Base-by-base conservation (phyloP, 1,140 invertebrate species). In the Ganaspis sp. region DNA sequence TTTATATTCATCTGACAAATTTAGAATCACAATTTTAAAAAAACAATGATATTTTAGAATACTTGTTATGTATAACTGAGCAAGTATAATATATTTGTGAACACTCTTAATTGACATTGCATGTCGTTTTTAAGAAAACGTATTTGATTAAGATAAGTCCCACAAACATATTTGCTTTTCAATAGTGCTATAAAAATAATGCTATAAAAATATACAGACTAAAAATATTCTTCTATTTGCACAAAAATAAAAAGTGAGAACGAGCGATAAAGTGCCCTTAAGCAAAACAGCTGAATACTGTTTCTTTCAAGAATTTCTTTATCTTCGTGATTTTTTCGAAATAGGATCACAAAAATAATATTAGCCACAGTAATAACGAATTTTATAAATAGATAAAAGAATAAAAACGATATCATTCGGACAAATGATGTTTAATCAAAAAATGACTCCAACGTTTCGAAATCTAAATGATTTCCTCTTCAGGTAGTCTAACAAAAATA, bases 161-260 rank as follows among this genome's bases (percentile, higher is more conserved):
- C n/a, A 64, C 29, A 64, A 29, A 26, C 23, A 64, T 64, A 64
- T 64, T 64, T 64, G 23, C 58, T 29, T 64, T 64, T 29, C 58
- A 21, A 21, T n/a, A 4, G 15, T 26, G 23, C 29, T 64, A 64
- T 64, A 26, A 26, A 64, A 64, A 64, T 64, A 64, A n/a, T 9
- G 11, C 23, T 29, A 29, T 64, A 26, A 26, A 64, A 64, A 64
- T 64, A 64, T 29, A 64, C 21, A 29, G 54, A 58, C 54, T 58
- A 23, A 29, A 58, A 58, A 58, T 64, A 64, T 64, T 26, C 29
- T 64, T 64, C 15, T 29, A 64, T 64, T 58, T 29, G 23, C 26
- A 26, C 12, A 29, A 64, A 64, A 64, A n/a, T 17, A 26, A 64
- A 64, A 64, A 58, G 17, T 58, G 19, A 12, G 12, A 58, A 58